phyloP scores from a whole-genome alignment of 35 echinoderm and acorn worm genomes.

The Apostichopus japonicus region DNA sequence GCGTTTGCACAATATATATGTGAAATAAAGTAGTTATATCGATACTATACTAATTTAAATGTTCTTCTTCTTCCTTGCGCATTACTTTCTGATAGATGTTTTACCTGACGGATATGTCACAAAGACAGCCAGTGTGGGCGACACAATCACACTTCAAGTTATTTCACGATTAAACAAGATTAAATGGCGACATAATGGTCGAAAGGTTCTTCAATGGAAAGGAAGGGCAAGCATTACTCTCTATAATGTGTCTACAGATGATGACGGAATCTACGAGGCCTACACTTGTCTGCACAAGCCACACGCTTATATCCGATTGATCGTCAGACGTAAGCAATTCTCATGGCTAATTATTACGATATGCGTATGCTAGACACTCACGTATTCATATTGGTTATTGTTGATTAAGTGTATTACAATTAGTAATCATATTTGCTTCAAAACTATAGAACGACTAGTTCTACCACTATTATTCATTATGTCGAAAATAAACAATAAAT shows the following conservation, averaged over 20 bases:
- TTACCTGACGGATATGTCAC: conserved; percentile 28
- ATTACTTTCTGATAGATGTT: neutral
- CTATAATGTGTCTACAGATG: neutral
- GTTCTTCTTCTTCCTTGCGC: too few relatives aligned
- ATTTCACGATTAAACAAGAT: neutral
- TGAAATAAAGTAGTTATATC: too few relatives aligned
- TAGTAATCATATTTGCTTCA: too few relatives aligned
- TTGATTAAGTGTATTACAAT: too few relatives aligned
- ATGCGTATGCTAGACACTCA: too few relatives aligned
- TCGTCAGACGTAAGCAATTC: neutral
- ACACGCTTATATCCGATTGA: conserved; percentile 21
- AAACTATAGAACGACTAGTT: too few relatives aligned
- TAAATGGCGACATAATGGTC: conserved; percentile 3
- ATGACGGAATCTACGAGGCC: conserved; percentile 10
- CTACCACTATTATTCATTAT: too few relatives aligned
- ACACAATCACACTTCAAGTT: neutral
- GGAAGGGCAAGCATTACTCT: neutral
- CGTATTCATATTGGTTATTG: too few relatives aligned
- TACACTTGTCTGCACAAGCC: conserved; percentile 26
- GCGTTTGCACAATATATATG: too few relatives aligned
- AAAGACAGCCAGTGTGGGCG: neutral
- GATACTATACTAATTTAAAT: too few relatives aligned
- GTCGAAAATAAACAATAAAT: too few relatives aligned
- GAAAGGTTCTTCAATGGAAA: conserved; percentile 4
- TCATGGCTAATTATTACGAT: neutral